Conservation (phyloP, 2,797 vertebrate species). For the Gephyroberyx darwinii region DNA sequence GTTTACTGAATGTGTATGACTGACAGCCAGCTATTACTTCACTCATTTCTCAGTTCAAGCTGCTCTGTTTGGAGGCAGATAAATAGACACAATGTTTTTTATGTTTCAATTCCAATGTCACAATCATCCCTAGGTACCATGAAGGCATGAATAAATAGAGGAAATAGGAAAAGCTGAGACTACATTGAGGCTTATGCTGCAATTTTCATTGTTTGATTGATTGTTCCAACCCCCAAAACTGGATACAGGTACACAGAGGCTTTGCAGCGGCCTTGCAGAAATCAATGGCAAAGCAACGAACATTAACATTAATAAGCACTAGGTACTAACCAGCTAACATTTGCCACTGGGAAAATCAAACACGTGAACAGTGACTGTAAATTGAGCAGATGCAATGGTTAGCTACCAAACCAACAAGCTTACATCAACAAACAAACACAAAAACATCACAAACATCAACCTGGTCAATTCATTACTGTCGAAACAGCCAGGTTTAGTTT, state of each 20-base stretch:
- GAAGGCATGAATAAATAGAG: background rate
- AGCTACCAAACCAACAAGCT: no score
- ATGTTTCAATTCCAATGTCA: constrained; percentile 37
- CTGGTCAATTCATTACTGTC: no score
- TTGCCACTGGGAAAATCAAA: background rate
- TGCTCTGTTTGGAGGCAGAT: constrained; percentile 31
- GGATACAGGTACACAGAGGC: background rate
- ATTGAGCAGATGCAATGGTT: no score
- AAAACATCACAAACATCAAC: no score
- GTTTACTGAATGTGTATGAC: constrained; percentile 56
- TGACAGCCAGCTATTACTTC: constrained; percentile 51
- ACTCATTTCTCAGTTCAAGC: constrained; percentile 36
- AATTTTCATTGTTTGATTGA: background rate
- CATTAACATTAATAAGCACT: background rate
- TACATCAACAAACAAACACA: no score
- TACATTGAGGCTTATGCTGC: background rate
- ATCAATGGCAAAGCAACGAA: background rate
- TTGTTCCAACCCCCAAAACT: background rate
- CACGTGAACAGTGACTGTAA: no score
- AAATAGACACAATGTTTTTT: constrained; percentile 9
- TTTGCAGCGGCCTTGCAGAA: background rate
- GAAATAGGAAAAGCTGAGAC: background rate
- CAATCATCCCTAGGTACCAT: constrained; percentile 3
- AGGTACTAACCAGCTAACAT: background rate
- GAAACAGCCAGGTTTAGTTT: background rate